Conservation (phyloP, 2,888 invertebrate species). For the Standfussiana lucernea region DNA sequence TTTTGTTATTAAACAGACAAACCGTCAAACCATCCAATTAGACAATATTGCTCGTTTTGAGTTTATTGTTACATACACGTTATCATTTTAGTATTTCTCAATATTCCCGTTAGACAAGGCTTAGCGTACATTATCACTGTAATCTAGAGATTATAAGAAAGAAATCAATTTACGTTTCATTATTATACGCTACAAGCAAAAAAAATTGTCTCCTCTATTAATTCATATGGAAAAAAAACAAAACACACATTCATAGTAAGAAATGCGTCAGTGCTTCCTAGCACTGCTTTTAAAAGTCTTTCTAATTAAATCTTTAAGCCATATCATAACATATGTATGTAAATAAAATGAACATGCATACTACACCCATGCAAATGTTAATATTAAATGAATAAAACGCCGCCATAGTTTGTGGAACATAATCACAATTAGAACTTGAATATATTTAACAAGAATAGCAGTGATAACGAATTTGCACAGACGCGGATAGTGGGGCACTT, state of each 20-base stretch:
- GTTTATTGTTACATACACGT: too few relatives aligned
- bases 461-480: constrained; percentile 89
- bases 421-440: constrained; percentile 85
- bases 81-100: too few relatives aligned
- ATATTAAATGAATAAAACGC: constrained; percentile 57
- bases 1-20: too few relatives aligned
- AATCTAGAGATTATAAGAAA: too few relatives aligned
- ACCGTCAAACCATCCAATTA: too few relatives aligned
- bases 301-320: constrained; percentile 1
- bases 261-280: background rate
- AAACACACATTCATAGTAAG: background rate
- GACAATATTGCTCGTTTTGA: too few relatives aligned
- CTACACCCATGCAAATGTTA: constrained; percentile 40
- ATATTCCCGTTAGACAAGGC: too few relatives aligned
- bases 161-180: too few relatives aligned
- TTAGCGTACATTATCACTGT: too few relatives aligned
- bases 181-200: too few relatives aligned
- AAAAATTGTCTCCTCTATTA: too few relatives aligned
- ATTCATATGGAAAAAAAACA: too few relatives aligned
- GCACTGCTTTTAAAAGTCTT: background rate
- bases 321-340: constrained; percentile 19
- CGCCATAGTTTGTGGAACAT: constrained; percentile 77
- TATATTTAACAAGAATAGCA: constrained; percentile 87
- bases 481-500: constrained; percentile 79
- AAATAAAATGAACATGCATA: constrained; percentile 33